Evolutionary conservation across 1,140 invertebrate genomes (phyloP), one percentile per base, ranked within the genome.

Genomic region (Sitophilus oryzae): DNA sequence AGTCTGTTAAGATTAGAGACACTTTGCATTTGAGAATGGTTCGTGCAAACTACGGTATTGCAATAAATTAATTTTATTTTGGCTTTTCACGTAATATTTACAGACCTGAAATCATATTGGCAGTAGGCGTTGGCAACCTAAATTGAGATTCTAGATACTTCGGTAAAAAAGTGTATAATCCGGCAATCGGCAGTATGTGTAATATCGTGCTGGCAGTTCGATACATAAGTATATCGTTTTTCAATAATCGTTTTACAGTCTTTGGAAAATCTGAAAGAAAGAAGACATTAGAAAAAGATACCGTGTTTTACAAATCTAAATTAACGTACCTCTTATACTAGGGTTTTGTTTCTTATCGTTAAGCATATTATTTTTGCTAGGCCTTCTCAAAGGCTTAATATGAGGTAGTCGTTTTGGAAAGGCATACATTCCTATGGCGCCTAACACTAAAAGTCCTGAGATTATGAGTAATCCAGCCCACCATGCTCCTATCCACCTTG

Each of bases 71-170:
- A 20, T 40, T 23, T 51, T 41, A 47, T 47, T 19, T 41, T 23
- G 11, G n/a, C n/a, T 10, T 22, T 18, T 42, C 18, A 37, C 44
- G 22, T 52, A 19, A 59, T 50, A 44, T 51, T 15, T 37, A 78
- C 71, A 75, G 75, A 85, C 89, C 92, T 74, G 91, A 87, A 64
- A 95, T 86, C 79, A 94, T 85, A 68, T 91, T 93, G 30, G 92
- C 91, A 65, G 88, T 82, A 70, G 89, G 85, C 40, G 91, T 88
- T 11, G 91, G 83, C 63, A 94, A 74, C 55, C 88, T 79, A 75
- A 95, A 96, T 77, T 94, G 91, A 41, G 85, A 88, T 76, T 95
- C 91, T 58, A 96, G 74, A 72, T 94, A 96, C 73, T 96, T 96
- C 42, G 93, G 92, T 62, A 95, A 76, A 73, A 95, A 96, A 36